Evolutionary conservation across 2,113 vertebrate genomes (phyloP).

Genomic region (Labrus mixtus): DNA sequence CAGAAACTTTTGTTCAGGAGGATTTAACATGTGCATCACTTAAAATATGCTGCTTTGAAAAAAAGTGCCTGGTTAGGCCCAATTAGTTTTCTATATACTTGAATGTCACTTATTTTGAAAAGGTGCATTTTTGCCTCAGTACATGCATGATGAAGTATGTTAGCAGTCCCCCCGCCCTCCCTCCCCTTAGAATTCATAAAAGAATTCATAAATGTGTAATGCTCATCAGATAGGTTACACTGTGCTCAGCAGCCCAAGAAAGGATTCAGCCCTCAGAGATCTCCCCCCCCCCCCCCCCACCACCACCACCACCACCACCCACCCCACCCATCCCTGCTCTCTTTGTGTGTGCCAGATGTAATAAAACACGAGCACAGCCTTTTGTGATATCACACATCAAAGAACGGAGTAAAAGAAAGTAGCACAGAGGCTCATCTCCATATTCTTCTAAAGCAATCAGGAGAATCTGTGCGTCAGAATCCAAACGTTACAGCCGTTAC

Average conservation of each 20-base stretch:
- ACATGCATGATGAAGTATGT: conserved; percentile 44
- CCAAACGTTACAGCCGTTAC: conserved; percentile 33
- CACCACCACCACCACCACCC: too few relatives aligned
- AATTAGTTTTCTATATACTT: conserved; percentile 8
- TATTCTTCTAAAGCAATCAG: conserved; percentile 53
- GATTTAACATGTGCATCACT: not conserved
- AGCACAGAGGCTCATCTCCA: conserved; percentile 68
- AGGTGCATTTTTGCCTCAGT: conserved; percentile 5
- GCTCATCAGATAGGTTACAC: conserved; percentile 63
- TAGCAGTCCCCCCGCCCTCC: not conserved
- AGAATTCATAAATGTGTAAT: conserved; percentile 50
- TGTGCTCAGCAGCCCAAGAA: conserved; percentile 56
- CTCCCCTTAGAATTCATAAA: conserved; percentile 46
- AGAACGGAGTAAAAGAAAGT: conserved; percentile 55
- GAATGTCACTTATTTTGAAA: conserved; percentile 30
- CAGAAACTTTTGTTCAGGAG: conserved; percentile 10
- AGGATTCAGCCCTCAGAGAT: conserved; percentile 35
- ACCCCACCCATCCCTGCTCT: not conserved
- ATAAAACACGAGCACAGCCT: conserved; percentile 65
- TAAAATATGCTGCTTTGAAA: not conserved
- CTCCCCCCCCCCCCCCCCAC: conserved; percentile 9
- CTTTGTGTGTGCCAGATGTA: conserved; percentile 55
- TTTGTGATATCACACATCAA: conserved; percentile 72
- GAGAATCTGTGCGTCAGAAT: conserved; percentile 50
- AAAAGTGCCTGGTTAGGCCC: conserved; percentile 7